phyloP scores from a whole-genome alignment of 2,113 vertebrate species.

The Cyprinus carpio region DNA sequence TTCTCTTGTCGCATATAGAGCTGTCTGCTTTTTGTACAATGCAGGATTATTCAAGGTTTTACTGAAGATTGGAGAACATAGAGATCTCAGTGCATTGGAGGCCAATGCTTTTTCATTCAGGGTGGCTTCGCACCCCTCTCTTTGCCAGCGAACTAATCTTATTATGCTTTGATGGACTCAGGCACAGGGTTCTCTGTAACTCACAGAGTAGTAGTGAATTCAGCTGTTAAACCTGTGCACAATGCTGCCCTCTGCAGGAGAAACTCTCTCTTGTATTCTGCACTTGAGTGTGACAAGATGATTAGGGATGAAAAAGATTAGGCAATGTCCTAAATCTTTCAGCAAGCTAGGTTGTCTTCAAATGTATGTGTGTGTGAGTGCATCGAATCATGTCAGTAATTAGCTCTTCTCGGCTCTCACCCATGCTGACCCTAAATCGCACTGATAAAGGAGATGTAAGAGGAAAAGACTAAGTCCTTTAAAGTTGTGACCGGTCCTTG shows the following conservation, averaged over 20 bases:
- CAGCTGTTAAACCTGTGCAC: background rate
- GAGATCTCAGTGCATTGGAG: conserved; percentile 35
- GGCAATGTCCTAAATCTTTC: conserved; percentile 35
- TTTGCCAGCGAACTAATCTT: background rate
- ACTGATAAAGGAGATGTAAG: conserved; percentile 61
- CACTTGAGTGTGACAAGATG: conserved; percentile 15
- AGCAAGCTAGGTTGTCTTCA: conserved; percentile 17
- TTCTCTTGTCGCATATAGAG: background rate
- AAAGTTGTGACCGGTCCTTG: conserved; percentile 46
- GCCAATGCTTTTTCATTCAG: conserved; percentile 7
- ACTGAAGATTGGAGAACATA: conserved; percentile 20
- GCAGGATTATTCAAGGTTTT: conserved; percentile 11
- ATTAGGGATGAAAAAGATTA: conserved; percentile 36
- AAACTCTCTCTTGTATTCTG: conserved; percentile 16
- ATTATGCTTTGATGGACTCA: background rate
- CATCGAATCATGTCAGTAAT: conserved; percentile 68
- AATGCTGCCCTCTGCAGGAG: conserved; percentile 43
- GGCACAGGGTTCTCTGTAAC: background rate
- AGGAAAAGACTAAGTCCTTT: conserved; percentile 23
- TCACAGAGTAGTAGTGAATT: background rate
- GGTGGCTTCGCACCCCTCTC: conserved; percentile 14
- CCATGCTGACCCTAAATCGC: conserved; percentile 67
- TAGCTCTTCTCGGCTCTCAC: conserved; percentile 66
- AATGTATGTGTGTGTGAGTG: conserved; percentile 16
- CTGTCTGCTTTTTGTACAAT: conserved; percentile 8